Evolutionary conservation across 2,797 vertebrate genomes (phyloP), one percentile per base, ranked within the genome.

Genomic region (Remorina albescens): DNA sequence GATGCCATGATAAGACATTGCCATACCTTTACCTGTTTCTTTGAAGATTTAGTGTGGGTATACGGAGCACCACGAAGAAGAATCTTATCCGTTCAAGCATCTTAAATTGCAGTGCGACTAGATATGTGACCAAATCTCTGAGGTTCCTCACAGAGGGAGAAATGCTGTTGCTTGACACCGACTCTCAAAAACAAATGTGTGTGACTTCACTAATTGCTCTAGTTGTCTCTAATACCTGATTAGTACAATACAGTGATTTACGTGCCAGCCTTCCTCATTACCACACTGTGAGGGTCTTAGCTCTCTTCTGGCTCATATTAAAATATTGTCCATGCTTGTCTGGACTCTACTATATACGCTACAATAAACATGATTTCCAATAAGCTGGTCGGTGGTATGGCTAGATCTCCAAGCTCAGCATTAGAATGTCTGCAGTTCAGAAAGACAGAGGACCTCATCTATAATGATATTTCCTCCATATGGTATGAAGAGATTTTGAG

Each of bases 401-500:
- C 11, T 68, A 67, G 34, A 72, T 67, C 44, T 65, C 34, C 6
- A 10, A 23, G 32, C 37, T 80, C 25, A 55, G 36, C 16, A 2
- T 46, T 50, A 67, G 11, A 68, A 59, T 39, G 65, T 53, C 47
- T 56, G 37, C 4, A 1, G 21, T 54, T 53, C 37, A 74, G 10
- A 50, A 54, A 68, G 77, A 64, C 54, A 71, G 37, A 41, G 57
- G 69, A 76, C 62, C 68, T 67, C 36, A 16, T 9, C 34, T 75
- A 53, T 86, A 76, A 87, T 83, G 46, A 74, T 83, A 66, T 87
- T 87, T 84, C 80, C 70, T 73, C 72, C 80, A 28, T 50, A 59
- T 39, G 60, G 41, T 68, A 70, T 67, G 63, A 78, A 70, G 59
- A 80, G 78, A 78, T 81, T 65, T 63, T 76, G 75, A 68, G 70